Evolutionary conservation across 1,140 invertebrate genomes (phyloP), one percentile per base, ranked within the genome.

Genomic region (Streblospio benedicti): DNA sequence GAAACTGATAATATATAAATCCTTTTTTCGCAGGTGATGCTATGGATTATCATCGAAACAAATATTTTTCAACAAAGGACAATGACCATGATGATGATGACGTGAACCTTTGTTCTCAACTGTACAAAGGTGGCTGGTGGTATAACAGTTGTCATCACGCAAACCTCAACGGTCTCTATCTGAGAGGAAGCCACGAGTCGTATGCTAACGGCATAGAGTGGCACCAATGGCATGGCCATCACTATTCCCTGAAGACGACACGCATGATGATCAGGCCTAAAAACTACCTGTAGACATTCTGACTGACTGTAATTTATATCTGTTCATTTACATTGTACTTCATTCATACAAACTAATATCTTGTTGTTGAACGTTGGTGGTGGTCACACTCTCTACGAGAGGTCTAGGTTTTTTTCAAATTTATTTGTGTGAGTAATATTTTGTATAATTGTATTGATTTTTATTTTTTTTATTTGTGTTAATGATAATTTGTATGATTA

Each of bases 61-160:
- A n/a, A 27, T 20, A n/a, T 1, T 55, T 55, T 35, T 35, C n/a
- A 35, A 55, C 53, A 1, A 28, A 31, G 31, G 53, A 55, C 27
- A 23, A 18, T 18, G 55, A 57, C 25, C 23, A 45, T 16, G 31
- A 38, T 6, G 18, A 35, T 6, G 38, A 55, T 25, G 41, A 32
- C 3, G 27, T n/a, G n/a, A 41, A 35, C 30, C 30, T 51, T 6
- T 52, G 47, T 59, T 49, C 35, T 35, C 31, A 38, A 41, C 25
- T 43, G 25, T 59, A 59, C 28, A 23, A 43, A 9, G 32, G 31
- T 25, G 57, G 57, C 20, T 59, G 57, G 57, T 59, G 57, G 57
- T 59, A 38, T 47, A 59, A 49, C 30, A 28, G 28, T 23, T 59
- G 57, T 25, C 43, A 51, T 28, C 33, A 35, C 23, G 57, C 57